Base-by-base conservation (phyloP, 30 jellyfish, hydroid and myxozoan species). In the Aurelia sp. region DNA sequence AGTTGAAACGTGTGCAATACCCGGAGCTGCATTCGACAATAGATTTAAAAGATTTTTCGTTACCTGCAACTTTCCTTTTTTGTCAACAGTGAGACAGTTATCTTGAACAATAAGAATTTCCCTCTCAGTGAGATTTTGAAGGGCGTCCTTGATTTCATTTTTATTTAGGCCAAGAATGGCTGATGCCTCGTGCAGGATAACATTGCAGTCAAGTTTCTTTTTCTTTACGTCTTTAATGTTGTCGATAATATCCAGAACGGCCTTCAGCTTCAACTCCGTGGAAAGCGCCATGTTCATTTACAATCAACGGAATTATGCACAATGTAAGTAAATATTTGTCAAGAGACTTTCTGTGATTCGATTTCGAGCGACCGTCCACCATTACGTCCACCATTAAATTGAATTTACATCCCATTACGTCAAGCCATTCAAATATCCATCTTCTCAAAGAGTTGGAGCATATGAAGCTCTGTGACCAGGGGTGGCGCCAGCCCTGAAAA, bases 131-230 rank as follows among this genome's bases (percentile, higher is more conserved):
- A 71, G 66, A 66, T 71, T 35, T 71, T 71, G 82, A 66, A 71
- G 66, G 82, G 22, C 82, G 66, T 19, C 66, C n/a, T 63, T 71
- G 20, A 66, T 71, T 63, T 71, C 82, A 71, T 71, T 18, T 66
- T 30, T 37, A 71, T 71, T 66, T 71, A 31, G 66, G 82, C 82
- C 82, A 63, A 71, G 82, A 11, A 71, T 8, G 66, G 66, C 35
- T 27, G 41, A 35, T 30, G 82, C 66, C 33, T 71, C 82, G 44
- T 33, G 67, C 41, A 71, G 35, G 82, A 71, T 71, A 27, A 40
- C 44, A 35, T 33, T 40, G 15, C 50, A 35, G 60, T 71, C 82
- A 53, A 71, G 41, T 71, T 31, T 71, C 12, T 40, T 71, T 71
- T 71, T 40, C 82, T 71, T 31, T 23, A 71, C 82, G 18, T 8